Evolutionary conservation across 2,113 vertebrate species (phyloP), one percentile per base, ranked within the genome.

Genomic region (Colaptes auratus): DNA sequence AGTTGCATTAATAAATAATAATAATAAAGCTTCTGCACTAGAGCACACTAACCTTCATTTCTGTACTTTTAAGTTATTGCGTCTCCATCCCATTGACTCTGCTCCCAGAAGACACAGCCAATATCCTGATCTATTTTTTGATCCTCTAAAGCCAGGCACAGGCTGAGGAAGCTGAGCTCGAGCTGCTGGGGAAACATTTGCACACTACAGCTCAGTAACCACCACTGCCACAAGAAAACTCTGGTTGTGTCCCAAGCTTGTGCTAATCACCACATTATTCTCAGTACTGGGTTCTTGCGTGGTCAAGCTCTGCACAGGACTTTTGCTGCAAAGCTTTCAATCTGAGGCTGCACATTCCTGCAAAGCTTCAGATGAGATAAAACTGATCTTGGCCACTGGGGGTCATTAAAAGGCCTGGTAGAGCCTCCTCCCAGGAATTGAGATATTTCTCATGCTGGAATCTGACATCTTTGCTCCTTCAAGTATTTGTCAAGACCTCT

Each of bases 361-460:
- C 72, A 83, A 66, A 73, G 90, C 87, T 78, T 60, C 7, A 1
- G 86, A 88, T 42, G 55, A 90, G 69, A 95, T 73, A 88, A 90
- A 95, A 82, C 95, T 93, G 92, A 87, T 92, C 81, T 92, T 0
- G 52, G 94, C 96, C 95, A 95, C 95, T 93, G 91, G 96, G 92
- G 92, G 95, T 96, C 95, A 96, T 96, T 96, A 85, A 93, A 95
- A 96, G 92, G 89, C 92, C 92, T 95, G 59, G 36, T 36, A 93
- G 91, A 95, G 84, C 46, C 84, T 96, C 84, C 89, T 94, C 87
- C 78, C 71, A 64, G 71, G 53, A 83, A 64, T 0, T 1, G 36
- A 92, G 75, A 35, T 50, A 2, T 63, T 79, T 56, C 78, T 85
- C 31, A 6, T 6, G 25, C 71, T 79, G 39, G 30, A 87, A 42